phyloP scores from a whole-genome alignment of 2,888 invertebrate genomes.

The Microplitis deprimator region DNA sequence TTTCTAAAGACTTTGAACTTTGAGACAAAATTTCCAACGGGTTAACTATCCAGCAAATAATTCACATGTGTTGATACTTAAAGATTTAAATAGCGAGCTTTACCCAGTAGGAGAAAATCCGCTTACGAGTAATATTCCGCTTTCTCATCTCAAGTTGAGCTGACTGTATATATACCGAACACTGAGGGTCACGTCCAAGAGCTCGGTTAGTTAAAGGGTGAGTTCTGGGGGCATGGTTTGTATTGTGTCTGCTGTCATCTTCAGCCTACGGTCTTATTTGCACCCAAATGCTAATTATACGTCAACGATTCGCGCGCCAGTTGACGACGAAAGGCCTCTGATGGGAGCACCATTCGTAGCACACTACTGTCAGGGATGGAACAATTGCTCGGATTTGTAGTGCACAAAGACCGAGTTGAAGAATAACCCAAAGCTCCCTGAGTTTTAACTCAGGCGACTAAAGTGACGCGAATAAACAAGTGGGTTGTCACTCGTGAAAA shows the following conservation, averaged over 20 bases:
- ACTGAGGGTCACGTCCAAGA: conserved; percentile 23
- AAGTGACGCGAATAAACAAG: background rate
- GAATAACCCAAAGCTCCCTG: background rate
- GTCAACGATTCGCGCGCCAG: conserved; percentile 59
- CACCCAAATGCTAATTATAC: conserved; percentile 70
- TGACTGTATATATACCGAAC: background rate
- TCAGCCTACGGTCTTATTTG: conserved; percentile 65
- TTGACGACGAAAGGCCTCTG: conserved; percentile 48
- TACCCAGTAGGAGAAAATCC: background rate
- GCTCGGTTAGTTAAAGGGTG: conserved; percentile 15
- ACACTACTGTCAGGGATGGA: conserved; percentile 54
- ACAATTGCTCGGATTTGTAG: conserved; percentile 34
- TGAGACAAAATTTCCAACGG: too few species aligned
- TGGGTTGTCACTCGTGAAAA: background rate
- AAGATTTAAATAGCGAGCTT: background rate
- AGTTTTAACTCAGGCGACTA: background rate
- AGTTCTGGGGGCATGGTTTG: conserved; percentile 51
- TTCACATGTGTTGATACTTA: background rate
- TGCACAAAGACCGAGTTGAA: background rate
- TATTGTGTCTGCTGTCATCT: conserved; percentile 69
- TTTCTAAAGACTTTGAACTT: too few species aligned
- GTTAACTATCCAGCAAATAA: background rate
- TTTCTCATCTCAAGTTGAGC: conserved; percentile 8
- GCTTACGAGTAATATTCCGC: background rate
- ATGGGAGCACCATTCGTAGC: conserved; percentile 14